Base-by-base conservation (phyloP, 2,888 invertebrate species). In the Ecliptopera silaceata region DNA sequence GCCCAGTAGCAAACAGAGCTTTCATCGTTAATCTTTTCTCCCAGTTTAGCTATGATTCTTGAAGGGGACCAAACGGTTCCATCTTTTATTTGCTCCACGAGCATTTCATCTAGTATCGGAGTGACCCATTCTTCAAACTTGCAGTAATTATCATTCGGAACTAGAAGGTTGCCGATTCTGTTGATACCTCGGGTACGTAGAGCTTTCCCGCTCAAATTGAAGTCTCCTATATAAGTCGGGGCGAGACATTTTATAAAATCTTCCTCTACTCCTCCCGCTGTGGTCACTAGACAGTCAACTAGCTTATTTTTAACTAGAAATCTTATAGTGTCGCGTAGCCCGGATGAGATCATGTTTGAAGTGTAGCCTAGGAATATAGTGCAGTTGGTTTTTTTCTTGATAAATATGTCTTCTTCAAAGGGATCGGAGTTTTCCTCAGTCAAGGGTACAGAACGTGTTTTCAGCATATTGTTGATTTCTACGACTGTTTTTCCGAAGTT, bases 101-200 rank as follows among this genome's bases (percentile, higher is more conserved):
- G 81, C 96, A 99, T 96, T 80, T 95, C 94, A 76, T 99, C 96
- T 3, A 99, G 92, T 61, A 97, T 92, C 0, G 99, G 99, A 88
- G 96, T 97, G 0, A 98, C 92, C 99, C 99, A 99, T 76, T 98
- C 97, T 85, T 99, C 99, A 89, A 99, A 99, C 69, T 94, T 93
- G 77, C 99, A 99, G 82, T 99, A 99, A 87, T 99, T 99, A 72
- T 98, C 95, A 88, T 99, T 99, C 1, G 99, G 99, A 0, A 99
- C 98, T 44, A 99, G 91, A 39, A 99, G 92, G 87, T 99, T 99
- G 0, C 92, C 92, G 59, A 96, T 97, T 64, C 97, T 90, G 82
- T 98, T 98, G 49, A 98, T 95, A 4, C 98, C 99, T 49, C 95
- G 94, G 11, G 96, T 95, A 49, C 99, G 92, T 13, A 99, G 91